Evolutionary conservation across 2,888 invertebrate genomes (phyloP).

Genomic region (Clivina fossor): DNA sequence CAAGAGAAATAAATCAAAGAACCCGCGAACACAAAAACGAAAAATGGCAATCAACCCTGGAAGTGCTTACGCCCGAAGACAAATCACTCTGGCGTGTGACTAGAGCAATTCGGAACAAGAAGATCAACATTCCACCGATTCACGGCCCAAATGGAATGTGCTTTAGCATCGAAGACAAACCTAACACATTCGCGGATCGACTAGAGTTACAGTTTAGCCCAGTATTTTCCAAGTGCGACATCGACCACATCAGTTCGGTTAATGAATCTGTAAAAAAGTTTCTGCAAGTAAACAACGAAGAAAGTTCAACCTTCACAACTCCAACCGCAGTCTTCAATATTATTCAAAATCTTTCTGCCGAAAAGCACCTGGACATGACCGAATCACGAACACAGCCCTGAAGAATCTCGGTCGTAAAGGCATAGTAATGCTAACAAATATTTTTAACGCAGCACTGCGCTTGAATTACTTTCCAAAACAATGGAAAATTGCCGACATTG

Average conservation of each 20-base stretch:
- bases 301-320: neutral
- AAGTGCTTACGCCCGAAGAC: neutral
- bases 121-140: neutral
- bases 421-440: conserved; percentile 13
- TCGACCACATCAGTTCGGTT: neutral
- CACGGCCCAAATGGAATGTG: neutral
- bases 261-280: neutral
- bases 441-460: conserved; percentile 14
- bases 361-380: conserved; percentile 31
- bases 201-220: neutral
- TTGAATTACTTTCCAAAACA: conserved; percentile 7
- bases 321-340: neutral
- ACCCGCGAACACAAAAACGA: neutral
- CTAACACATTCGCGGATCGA: neutral
- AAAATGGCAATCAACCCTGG: neutral
- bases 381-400: conserved; percentile 1
- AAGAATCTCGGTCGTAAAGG: neutral
- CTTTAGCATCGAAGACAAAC: neutral
- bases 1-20: neutral
- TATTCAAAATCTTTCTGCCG: neutral
- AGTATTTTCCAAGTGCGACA: neutral
- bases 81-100: neutral
- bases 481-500: conserved; percentile 25
- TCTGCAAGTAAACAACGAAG: neutral
- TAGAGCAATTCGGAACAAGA: neutral